Evolutionary conservation across 2,113 vertebrate genomes (phyloP).

Genomic region (Hyperopisus bebe): DNA sequence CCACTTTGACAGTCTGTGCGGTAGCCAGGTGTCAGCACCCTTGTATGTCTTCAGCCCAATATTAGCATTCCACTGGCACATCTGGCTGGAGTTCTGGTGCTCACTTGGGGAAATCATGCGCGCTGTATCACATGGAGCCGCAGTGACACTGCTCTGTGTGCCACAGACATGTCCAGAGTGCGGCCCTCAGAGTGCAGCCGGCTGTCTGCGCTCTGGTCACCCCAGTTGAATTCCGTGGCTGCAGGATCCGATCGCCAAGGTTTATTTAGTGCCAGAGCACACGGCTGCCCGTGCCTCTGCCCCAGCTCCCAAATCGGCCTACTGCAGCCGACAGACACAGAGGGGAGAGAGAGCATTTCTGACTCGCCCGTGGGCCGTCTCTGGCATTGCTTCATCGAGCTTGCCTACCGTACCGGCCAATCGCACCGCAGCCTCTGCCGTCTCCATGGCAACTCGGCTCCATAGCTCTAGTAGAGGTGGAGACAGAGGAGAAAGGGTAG

Average conservation of each 20-base stretch:
- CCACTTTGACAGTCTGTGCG: not conserved
- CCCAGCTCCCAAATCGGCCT: not conserved
- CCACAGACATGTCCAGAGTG: not conserved
- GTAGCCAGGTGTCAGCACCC: not conserved
- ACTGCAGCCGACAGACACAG: not conserved
- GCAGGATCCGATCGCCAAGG: not conserved
- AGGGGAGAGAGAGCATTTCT: conserved; percentile 14
- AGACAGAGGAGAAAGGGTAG: conserved; percentile 26
- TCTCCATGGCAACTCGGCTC: conserved; percentile 57
- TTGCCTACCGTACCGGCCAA: conserved; percentile 33
- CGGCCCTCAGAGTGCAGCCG: not conserved
- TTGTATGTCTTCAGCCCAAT: not conserved
- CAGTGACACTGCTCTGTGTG: not conserved
- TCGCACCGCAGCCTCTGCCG: conserved; percentile 47
- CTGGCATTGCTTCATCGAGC: conserved; percentile 45
- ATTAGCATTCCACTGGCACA: not conserved
- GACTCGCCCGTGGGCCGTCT: conserved; percentile 43
- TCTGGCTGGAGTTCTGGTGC: not conserved
- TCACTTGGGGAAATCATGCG: not conserved
- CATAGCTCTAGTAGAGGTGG: conserved; percentile 42
- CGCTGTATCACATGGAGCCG: not conserved
- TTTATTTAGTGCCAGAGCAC: not conserved
- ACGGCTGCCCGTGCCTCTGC: not conserved
- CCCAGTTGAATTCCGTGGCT: not conserved
- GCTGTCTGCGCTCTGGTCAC: not conserved